Percentiles rank a stretch among this genome's conserved stretches.
phyloP scores from a whole-genome alignment of 2,797 vertebrate species.

The Lepidocolaptes lacrymiger region DNA sequence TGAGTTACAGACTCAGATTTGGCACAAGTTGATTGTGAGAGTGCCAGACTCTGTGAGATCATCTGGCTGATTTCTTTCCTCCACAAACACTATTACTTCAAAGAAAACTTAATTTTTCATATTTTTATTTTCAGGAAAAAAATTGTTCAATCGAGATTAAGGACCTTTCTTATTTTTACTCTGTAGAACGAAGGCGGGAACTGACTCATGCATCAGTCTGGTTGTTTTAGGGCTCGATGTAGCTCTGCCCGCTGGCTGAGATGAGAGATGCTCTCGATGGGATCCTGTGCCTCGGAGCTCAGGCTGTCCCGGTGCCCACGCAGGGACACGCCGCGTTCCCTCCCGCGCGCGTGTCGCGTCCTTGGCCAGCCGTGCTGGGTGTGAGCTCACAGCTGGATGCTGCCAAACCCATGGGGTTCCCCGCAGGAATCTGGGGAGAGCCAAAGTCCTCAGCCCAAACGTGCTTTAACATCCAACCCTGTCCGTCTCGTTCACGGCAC shows the following conservation, averaged over 20 bases:
- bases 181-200: neutral
- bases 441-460: neutral
- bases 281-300: neutral
- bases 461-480: neutral
- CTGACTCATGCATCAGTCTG: neutral
- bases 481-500: neutral
- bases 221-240: fast-evolving
- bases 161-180: neutral
- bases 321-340: neutral
- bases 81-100: neutral
- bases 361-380: neutral
- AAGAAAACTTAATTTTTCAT: neutral
- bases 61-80: neutral
- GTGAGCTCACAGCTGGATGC: neutral
- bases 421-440: neutral
- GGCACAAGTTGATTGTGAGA: neutral
- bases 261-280: neutral
- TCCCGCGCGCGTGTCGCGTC: neutral
- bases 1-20: neutral
- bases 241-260: neutral
- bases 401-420: neutral
- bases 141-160: fast-evolving
- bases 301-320: neutral
- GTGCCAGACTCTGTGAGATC: neutral
- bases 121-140: fast-evolving